A percentile compares a stretch with the other conserved stretches of the same genome.
Evolutionary conservation across 53 echinoderm and acorn worm genomes (phyloP).

Genomic region (Holothuria scabra): DNA sequence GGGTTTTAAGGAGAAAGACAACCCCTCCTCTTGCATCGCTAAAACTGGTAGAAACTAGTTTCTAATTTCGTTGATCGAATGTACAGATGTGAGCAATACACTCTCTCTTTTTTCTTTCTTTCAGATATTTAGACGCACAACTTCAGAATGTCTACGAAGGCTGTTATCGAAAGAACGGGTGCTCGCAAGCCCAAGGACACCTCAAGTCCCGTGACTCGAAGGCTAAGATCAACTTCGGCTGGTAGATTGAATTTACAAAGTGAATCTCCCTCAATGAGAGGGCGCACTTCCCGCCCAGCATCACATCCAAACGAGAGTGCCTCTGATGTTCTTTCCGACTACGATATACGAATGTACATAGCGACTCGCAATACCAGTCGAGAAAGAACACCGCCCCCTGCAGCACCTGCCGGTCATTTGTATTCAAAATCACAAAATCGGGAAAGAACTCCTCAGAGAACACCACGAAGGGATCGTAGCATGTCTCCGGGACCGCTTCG

Average conservation of each 20-base stretch:
- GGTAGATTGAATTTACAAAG: slow-evolving; percentile 16
- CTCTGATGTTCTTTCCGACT: slow-evolving; percentile 16
- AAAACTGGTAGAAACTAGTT: too few species aligned
- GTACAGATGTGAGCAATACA: too few species aligned
- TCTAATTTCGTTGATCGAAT: too few species aligned
- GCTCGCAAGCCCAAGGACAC: neutral
- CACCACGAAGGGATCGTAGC: slow-evolving; percentile 23
- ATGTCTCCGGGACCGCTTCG: slow-evolving; percentile 33
- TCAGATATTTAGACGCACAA: too few species aligned
- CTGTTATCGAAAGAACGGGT: slow-evolving; percentile 28
- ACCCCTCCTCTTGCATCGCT: too few species aligned
- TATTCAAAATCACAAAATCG: slow-evolving; percentile 31
- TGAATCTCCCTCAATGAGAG: neutral
- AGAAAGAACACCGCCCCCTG: neutral
- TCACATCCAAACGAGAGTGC: slow-evolving; percentile 1
- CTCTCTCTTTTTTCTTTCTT: too few species aligned
- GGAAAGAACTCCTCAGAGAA: neutral
- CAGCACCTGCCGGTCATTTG: neutral
- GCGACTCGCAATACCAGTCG: slow-evolving; percentile 18
- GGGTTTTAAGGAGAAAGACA: too few species aligned
- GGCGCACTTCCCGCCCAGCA: neutral
- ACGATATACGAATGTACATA: slow-evolving; percentile 26
- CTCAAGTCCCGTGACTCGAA: neutral
- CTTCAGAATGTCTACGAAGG: slow-evolving; percentile 22
- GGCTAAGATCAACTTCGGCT: slow-evolving; percentile 23